Conservation (phyloP, 1,140 invertebrate species). For the Aradophagus sp. region DNA sequence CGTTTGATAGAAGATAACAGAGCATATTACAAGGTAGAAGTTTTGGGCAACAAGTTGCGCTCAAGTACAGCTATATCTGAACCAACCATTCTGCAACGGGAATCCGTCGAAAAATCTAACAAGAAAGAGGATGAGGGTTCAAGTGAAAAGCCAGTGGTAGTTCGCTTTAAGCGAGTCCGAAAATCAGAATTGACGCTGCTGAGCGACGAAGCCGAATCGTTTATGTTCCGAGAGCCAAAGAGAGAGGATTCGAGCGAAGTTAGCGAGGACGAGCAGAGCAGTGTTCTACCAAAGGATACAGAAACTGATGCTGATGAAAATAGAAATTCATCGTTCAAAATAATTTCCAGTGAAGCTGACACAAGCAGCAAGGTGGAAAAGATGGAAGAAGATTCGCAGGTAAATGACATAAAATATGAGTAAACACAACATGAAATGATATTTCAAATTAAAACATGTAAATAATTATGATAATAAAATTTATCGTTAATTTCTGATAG, state of each 20-base stretch:
- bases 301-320: conserved; percentile 65
- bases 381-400: conserved; percentile 66
- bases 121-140: conserved; percentile 69
- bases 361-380: conserved; percentile 58
- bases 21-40: conserved; percentile 84
- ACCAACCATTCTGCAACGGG: conserved; percentile 42
- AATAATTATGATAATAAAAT: too few relatives aligned
- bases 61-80: conserved; percentile 61
- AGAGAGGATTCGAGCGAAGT: conserved; percentile 77
- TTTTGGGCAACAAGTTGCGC: conserved; percentile 80
- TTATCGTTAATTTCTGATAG: too few relatives aligned
- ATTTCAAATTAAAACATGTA: too few relatives aligned
- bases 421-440: too few relatives aligned
- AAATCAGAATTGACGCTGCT: conserved; percentile 83
- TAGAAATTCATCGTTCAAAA: conserved; percentile 30
- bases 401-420: too few relatives aligned
- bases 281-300: conserved; percentile 71
- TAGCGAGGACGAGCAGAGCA: conserved; percentile 71
- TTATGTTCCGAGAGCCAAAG: conserved; percentile 83
- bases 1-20: conserved; percentile 78
- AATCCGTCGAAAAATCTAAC: conserved; percentile 57
- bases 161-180: conserved; percentile 83
- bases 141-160: conserved; percentile 78
- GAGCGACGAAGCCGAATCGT: conserved; percentile 88
- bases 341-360: conserved; percentile 56